Evolutionary conservation across 2,888 invertebrate genomes (phyloP), one percentile per base, ranked within the genome.

Genomic region (Cremastinae sp.): DNA sequence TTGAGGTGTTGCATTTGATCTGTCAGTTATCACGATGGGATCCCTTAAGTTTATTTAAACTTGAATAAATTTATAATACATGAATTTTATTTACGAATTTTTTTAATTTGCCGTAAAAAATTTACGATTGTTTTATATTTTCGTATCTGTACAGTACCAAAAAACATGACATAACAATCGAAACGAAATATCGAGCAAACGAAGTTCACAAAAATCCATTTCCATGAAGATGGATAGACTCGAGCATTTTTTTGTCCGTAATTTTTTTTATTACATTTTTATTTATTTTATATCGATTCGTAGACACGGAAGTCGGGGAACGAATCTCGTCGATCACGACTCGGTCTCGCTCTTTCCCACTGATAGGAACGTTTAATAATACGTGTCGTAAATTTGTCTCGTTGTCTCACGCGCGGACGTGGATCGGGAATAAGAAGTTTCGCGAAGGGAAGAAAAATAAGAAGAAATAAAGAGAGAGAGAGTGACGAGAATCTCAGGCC

Each of bases 371-470:
- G 49, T 62, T 74, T 66, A 64, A 74, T 76, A 74, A 78, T 75
- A 82, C 81, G 81, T 80, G 82, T 79, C 74, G 82, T 81, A 81
- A 82, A 83, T 81, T 80, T 80, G 83, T 81, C 81, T 65, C 53
- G 64, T 64, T 64, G 64, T 75, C 56, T 64, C 43, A 18, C 14
- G 51, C 28, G 28, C 28, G 51, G 39, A 49, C 69, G 53, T 37
- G 47, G 62, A 49, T 49, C 18, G 51, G 51, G 20, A 18, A n/a
- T 41, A 12, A 41, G 41, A 12, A 12, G 12, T 12, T 41, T n/a
- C 12, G 41, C n/a, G 12, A 8, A 12, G 12, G 41, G 9, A 41
- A 12, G 41, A n/a, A 41, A 18, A 37, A 20, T n/a, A 0, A 41
- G 22, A 35, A 5, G n/a, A 5, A 41, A 58, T 9, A 35, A 16